Conservation (phyloP, 2,888 invertebrate species). For the Orthosia gracilis region DNA sequence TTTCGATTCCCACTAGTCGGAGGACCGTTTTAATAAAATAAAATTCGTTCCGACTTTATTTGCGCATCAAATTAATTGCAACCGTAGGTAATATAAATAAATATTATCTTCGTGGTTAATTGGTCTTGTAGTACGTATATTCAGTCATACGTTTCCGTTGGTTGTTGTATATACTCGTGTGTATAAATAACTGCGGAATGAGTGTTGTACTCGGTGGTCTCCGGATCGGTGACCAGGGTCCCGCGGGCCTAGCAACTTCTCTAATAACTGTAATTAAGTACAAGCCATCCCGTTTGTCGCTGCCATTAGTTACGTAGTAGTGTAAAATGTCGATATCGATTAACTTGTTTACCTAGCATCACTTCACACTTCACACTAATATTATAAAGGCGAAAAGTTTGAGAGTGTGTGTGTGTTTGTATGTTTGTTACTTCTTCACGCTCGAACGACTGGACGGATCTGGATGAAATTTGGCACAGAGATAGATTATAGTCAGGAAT, state of each 20-base stretch:
- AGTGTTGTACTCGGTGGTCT: conserved; percentile 76
- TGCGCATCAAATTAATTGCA: conserved; percentile 61
- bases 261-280: conserved; percentile 88
- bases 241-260: conserved; percentile 80
- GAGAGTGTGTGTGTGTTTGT: too few relatives aligned
- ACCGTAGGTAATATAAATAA: conserved; percentile 48
- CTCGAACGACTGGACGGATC: too few relatives aligned
- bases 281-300: conserved; percentile 78
- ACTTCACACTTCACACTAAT: too few relatives aligned
- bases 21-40: conserved; percentile 53
- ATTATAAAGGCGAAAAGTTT: too few relatives aligned
- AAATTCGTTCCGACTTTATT: conserved; percentile 57
- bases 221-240: conserved; percentile 79
- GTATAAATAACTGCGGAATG: conserved; percentile 75
- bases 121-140: conserved; percentile 69
- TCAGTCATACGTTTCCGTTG: conserved; percentile 68
- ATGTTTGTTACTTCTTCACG: too few relatives aligned
- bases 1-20: conserved; percentile 69
- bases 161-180: conserved; percentile 50
- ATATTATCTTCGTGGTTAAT: conserved; percentile 69
- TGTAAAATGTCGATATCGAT: conserved; percentile 62
- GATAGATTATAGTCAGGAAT: too few relatives aligned
- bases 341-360: neutral
- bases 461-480: too few relatives aligned
- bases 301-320: conserved; percentile 56